A percentile compares a stretch with the other conserved stretches of the same genome.
Evolutionary conservation across 2,113 vertebrate species (phyloP).

Genomic region (Arenaria interpres): DNA sequence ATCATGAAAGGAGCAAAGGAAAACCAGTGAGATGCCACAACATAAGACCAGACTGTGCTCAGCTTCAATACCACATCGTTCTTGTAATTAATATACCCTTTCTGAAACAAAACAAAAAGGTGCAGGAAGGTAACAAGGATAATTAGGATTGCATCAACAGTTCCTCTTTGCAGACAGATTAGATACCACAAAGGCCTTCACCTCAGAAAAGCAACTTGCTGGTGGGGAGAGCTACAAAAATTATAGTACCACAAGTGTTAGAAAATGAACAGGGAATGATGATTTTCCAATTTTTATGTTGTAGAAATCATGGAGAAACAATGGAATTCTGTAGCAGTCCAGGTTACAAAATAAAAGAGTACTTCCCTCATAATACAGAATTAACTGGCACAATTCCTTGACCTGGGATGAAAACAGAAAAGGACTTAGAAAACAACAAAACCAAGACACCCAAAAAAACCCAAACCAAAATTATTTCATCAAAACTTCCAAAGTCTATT

Average conservation of each 20-base stretch:
- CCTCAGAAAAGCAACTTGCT: not conserved
- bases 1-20: not conserved
- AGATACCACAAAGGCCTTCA: not conserved
- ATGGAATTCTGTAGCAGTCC: not conserved
- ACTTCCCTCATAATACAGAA: not conserved
- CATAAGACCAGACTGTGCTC: not conserved
- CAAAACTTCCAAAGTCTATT: not conserved
- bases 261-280: not conserved
- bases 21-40: not conserved
- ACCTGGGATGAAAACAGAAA: not conserved
- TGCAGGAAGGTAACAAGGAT: not conserved
- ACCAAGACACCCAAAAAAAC: not conserved
- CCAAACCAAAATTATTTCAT: not conserved
- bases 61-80: not conserved
- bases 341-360: not conserved
- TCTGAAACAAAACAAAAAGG: not conserved
- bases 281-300: not conserved
- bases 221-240: not conserved
- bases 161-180: not conserved
- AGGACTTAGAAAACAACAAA: not conserved
- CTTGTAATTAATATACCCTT: not conserved
- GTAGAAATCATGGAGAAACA: not conserved
- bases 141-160: not conserved
- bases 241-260: not conserved
- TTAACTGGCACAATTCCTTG: not conserved